Evolutionary conservation across 2,888 invertebrate species (phyloP).

Genomic region (Hemistola chrysoprasaria): DNA sequence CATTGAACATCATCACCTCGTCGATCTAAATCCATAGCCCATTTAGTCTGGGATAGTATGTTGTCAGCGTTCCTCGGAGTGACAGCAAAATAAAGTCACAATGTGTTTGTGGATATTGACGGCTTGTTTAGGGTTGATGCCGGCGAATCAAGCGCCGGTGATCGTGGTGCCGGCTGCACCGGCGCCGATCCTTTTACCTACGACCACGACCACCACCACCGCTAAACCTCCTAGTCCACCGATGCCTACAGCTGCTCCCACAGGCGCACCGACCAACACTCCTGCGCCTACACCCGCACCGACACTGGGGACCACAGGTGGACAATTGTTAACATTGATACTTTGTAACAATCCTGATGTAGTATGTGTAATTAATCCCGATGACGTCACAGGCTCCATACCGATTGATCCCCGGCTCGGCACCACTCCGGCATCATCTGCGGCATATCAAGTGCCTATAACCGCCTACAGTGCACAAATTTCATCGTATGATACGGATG

Average conservation of each 20-base stretch:
- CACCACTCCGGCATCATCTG: conserved; percentile 60
- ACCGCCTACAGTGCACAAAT: conserved; percentile 57
- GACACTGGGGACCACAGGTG: conserved; percentile 46
- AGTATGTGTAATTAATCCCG: conserved; percentile 71
- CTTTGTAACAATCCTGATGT: conserved; percentile 68
- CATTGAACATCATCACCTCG: conserved; percentile 45
- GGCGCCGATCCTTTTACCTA: conserved; percentile 64
- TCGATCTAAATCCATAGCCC: conserved; percentile 26
- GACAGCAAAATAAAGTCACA: conserved; percentile 28
- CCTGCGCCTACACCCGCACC: conserved; percentile 28
- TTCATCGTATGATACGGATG: conserved; percentile 55
- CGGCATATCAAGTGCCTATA: conserved; percentile 52
- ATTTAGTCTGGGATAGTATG: conserved; percentile 19
- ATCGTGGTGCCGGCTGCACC: conserved; percentile 63
- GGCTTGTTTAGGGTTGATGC: conserved; percentile 71
- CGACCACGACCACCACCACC: conserved; percentile 42
- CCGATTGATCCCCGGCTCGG: conserved; percentile 74
- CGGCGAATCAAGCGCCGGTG: conserved; percentile 52
- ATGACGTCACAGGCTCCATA: conserved; percentile 65
- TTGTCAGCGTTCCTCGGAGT: conserved; percentile 11
- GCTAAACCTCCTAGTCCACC: conserved; percentile 4
- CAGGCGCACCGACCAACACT: conserved; percentile 22
- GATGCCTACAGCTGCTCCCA: conserved; percentile 24
- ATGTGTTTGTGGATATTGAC: conserved; percentile 79
- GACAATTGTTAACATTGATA: conserved; percentile 57